Base-by-base conservation (phyloP, 1,140 invertebrate species). In the Papilio polytes region DNA sequence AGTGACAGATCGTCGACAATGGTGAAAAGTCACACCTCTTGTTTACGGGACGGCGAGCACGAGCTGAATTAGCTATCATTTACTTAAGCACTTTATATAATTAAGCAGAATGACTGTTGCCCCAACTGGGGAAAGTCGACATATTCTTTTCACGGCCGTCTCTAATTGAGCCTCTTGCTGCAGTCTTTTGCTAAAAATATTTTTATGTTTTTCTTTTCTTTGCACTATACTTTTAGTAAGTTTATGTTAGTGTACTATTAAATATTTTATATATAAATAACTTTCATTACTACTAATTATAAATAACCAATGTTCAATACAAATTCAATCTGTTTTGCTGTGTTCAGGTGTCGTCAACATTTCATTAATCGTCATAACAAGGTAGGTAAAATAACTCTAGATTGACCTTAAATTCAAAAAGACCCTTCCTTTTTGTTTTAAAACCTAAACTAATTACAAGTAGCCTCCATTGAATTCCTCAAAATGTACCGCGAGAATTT, bases 21-120 rank as follows among this genome's bases (percentile, higher is more conserved):
- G 93, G 90, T 90, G 88, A 85, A 91, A 94, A 92, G 92, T 94
- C 92, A 94, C 93, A 94, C 93, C 92, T 93, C 91, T 89, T 93
- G 93, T 93, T 94, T 92, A 91, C 91, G 89, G 87, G 84, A 82
- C 86, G 83, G 53, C 86, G 90, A 85, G 88, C 89, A 87, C 87
- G 86, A 41, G 76, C 80, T 63, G 89, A 91, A 94, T 94, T 94
- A 94, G 92, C 92, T 91, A 94, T 93, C 93, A 92, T 94, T 94
- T 94, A 94, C 92, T 94, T 94, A 92, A 94, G 91, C 88, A 91
- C 92, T 94, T 92, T 91, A 94, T 93, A 93, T 93, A 94, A 94
- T 94, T 94, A 94, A 93, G 90, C 86, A 78, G 87, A 87, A 87
- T 85, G 84, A 82, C 88, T 90, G 89, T 92, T 92, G 90, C 85